Evolutionary conservation across 2,888 invertebrate genomes (phyloP), one percentile per base, ranked within the genome.

Genomic region (Incurvaria masculella): DNA sequence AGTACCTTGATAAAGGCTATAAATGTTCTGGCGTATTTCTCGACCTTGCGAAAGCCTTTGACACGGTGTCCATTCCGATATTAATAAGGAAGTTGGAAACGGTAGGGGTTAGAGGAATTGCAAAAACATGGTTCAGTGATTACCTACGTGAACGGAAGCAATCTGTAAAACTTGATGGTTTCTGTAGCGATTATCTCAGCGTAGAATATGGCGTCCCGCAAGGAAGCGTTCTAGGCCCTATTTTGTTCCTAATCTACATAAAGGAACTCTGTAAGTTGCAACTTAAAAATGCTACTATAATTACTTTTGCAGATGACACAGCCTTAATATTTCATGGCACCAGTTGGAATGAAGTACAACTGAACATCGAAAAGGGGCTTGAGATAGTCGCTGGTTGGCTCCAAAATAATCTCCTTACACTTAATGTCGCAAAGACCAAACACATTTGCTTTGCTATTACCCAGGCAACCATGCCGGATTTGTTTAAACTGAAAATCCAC

Each of bases 11-110:
- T 16, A 26, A 40, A 1, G 42, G 38, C 1, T 2, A 26, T 4
- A 4, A 11, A 11, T 46, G 46, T 26, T 19, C 40, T 8, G 49
- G 46, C 4, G 44, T 46, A n/a, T 49, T 49, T 20, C 43, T 49
- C 3, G 49, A 49, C 27, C 39, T 49, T 5, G 46, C 43, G 5
- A 49, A 49, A 17, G 49, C 49, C 2, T 46, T 49, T 14, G 49
- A 52, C 18, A 53, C 52, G 2, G 50, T 51, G 1, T 51, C 54
- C 2, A 43, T 50, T 16, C 40, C 49, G 1, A 49, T 54, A 8
- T 45, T 55, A 3, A 10, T 55, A n/a, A 47, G 40, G 14, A 53
- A 49, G 26, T 27, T 55, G 1, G 51, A 53, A 21, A 10, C 2
- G 8, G 2, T 51, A 3, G 55, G 53, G 1, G 23, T 55, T 10